Base-by-base conservation (phyloP, 2,888 invertebrate species). In the Penaeus monodon region DNA sequence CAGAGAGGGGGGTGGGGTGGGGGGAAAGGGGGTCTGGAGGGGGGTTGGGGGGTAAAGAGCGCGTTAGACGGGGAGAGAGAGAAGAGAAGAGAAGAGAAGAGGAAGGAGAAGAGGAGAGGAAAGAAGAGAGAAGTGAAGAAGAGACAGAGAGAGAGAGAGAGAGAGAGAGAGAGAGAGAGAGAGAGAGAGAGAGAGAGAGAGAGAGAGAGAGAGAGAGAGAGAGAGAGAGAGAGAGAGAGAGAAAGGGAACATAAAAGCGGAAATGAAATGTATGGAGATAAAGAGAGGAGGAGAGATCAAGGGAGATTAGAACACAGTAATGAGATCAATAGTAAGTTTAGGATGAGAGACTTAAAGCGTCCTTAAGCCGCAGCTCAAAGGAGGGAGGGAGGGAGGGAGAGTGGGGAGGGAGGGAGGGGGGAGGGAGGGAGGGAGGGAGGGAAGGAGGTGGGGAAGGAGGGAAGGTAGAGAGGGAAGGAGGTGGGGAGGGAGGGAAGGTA, bases 131-230 rank as follows among this genome's bases (percentile, higher is more conserved):
- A 68, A n/a, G n/a, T n/a, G 17, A 68, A n/a, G n/a, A 0, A 68
- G 68, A 68, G 24, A 68, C n/a, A 68, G 24, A 68, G n/a, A 68
- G n/a, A 68, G 68, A 68, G 1, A 68, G 68, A 68, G n/a, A 68
- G n/a, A 68, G 68, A 68, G 68, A 68, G n/a, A 68, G 68, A 68
- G 68, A 68, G n/a, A 68, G 68, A 68, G 68, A 68, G n/a, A 22
- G 24, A 66, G 8, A 66, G 8, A 66, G 66, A 66, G 8, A 66
- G 66, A 66, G 73, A 73, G 73, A 73, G 73, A 73, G 73, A 73
- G 73, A 73, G 73, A 73, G 73, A 73, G 73, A 73, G 73, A 73
- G 73, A 73, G 73, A 73, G 27, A 27, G 73, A 27, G 22, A 20
- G 29, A 1, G 29, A 8, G 73, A 29, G 73, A 17, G 73, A 29